A percentile compares a stretch with the other conserved stretches of the same genome.
Conservation (phyloP, 2,797 vertebrate genomes). For the Cossypha polioptera region DNA sequence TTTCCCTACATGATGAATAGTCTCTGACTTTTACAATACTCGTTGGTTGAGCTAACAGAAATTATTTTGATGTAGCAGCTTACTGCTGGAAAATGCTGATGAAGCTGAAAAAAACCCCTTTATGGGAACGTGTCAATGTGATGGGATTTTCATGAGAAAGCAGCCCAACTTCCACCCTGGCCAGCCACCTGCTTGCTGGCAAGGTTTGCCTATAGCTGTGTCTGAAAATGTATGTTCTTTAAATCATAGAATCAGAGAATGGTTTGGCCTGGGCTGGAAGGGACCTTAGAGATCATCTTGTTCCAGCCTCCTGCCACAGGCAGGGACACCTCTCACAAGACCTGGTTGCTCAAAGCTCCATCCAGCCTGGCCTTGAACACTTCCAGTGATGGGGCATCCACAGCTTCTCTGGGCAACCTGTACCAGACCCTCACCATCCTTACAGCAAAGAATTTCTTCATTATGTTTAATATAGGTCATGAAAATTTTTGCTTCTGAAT, state of each 20-base stretch:
- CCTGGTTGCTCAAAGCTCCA: background rate
- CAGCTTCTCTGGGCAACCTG: background rate
- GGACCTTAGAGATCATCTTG: fast-evolving
- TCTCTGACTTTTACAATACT: background rate
- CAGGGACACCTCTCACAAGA: background rate
- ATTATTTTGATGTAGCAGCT: background rate
- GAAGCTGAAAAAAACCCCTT: background rate
- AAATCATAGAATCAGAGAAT: background rate
- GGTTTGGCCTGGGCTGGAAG: background rate
- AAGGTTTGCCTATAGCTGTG: background rate
- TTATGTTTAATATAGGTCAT: background rate
- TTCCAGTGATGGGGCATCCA: background rate
- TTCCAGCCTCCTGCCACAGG: background rate
- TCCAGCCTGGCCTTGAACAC: background rate
- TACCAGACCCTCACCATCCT: background rate
- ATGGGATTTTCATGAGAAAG: background rate
- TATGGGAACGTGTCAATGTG: background rate
- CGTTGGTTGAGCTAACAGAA: background rate
- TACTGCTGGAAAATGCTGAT: background rate
- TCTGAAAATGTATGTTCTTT: background rate
- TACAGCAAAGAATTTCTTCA: background rate
- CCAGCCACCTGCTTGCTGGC: background rate
- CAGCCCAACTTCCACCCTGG: background rate
- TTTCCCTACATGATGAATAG: background rate
- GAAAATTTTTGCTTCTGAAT: background rate